Conservation (phyloP, 2,797 vertebrate species). For the Trematomus bernacchii region DNA sequence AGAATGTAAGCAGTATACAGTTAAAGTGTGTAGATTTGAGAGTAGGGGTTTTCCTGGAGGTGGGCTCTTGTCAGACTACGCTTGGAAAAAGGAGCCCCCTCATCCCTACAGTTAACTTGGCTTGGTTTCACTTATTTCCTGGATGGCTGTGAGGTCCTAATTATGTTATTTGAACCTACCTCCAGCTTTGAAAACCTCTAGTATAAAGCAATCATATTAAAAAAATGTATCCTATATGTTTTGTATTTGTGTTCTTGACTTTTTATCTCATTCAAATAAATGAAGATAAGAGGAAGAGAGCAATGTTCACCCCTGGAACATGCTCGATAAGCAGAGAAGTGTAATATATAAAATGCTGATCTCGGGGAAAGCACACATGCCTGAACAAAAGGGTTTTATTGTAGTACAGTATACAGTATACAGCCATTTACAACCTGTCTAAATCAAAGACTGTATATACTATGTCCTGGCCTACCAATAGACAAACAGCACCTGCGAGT, state of each 20-base stretch:
- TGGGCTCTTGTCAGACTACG: too few relatives aligned
- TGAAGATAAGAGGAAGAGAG: not conserved
- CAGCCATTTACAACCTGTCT: not conserved
- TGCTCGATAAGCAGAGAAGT: not conserved
- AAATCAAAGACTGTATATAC: too few relatives aligned
- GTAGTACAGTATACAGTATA: not conserved
- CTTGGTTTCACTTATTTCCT: too few relatives aligned
- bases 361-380: not conserved
- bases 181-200: too few relatives aligned
- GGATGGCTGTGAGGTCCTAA: too few relatives aligned
- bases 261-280: not conserved
- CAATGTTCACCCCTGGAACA: not conserved
- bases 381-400: not conserved
- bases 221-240: not conserved
- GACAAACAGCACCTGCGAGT: conserved; percentile 71
- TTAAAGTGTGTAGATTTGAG: too few relatives aligned
- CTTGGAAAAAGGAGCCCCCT: too few relatives aligned
- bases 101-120: too few relatives aligned
- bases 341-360: not conserved
- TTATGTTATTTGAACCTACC: too few relatives aligned
- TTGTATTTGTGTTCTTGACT: not conserved
- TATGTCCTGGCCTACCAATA: not conserved
- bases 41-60: too few relatives aligned
- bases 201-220: not conserved
- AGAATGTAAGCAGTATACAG: too few relatives aligned